A percentile compares a stretch with the other conserved stretches of the same genome.
Conservation (phyloP, 2,888 invertebrate genomes). For the Drosophila lacicola region DNA sequence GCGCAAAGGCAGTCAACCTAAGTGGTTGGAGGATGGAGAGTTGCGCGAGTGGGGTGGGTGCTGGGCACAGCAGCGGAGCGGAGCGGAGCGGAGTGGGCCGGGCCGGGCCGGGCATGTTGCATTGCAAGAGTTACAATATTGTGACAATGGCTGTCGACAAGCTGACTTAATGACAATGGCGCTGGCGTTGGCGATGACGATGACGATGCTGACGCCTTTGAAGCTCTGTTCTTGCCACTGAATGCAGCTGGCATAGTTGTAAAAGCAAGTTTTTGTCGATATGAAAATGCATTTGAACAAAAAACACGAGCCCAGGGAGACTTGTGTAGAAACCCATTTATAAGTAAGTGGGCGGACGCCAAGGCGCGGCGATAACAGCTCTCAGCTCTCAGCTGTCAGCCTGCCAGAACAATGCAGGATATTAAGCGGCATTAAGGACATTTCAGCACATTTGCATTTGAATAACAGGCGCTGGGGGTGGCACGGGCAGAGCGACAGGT, state of each 20-base stretch:
- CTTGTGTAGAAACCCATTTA: slow-evolving; percentile 42
- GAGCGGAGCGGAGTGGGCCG: slow-evolving; percentile 1
- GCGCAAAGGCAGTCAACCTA: slow-evolving; percentile 49
- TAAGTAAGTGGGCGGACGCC: slow-evolving; percentile 35
- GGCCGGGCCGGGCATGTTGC: slow-evolving; percentile 38
- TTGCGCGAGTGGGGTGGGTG: slow-evolving; percentile 5
- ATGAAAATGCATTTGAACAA: slow-evolving; percentile 73
- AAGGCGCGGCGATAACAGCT: slow-evolving; percentile 44
- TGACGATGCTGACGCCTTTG: slow-evolving; percentile 43
- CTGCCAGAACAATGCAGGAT: slow-evolving; percentile 72
- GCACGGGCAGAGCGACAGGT: slow-evolving; percentile 61
- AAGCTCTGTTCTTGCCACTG: slow-evolving; percentile 42
- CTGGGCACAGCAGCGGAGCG: slow-evolving; percentile 7
- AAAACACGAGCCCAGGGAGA: slow-evolving; percentile 30
- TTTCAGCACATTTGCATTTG: slow-evolving; percentile 70
- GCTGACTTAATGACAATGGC: slow-evolving; percentile 78
- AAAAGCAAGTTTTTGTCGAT: slow-evolving; percentile 73
- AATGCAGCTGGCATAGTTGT: slow-evolving; percentile 47
- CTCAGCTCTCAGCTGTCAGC: slow-evolving; percentile 49
- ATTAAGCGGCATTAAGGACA: slow-evolving; percentile 79
- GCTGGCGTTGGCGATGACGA: slow-evolving; percentile 21
- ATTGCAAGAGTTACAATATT: slow-evolving; percentile 73
- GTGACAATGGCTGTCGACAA: slow-evolving; percentile 78
- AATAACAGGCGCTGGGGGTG: slow-evolving; percentile 32
- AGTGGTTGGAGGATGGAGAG: slow-evolving; percentile 20